Conservation (phyloP, 2,113 vertebrate genomes). For the Pluvialis apricaria region DNA sequence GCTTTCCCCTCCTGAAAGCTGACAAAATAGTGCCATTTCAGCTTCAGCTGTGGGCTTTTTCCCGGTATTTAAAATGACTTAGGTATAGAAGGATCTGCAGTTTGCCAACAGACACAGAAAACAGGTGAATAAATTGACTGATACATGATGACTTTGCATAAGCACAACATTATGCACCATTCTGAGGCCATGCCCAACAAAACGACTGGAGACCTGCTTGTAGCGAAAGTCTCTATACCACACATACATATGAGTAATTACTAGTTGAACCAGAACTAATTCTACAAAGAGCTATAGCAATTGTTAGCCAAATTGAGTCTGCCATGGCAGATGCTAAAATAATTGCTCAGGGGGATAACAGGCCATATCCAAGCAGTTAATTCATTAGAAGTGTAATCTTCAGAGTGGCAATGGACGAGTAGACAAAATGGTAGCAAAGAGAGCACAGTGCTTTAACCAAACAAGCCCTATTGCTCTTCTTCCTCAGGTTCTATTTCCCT, state of each 20-base stretch:
- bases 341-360: slow-evolving; percentile 53
- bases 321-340: slow-evolving; percentile 44
- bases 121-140: not conserved
- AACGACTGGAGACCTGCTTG: not conserved
- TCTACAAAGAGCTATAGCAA: slow-evolving; percentile 22
- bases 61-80: not conserved
- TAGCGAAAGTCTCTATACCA: not conserved
- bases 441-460: not conserved
- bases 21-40: not conserved
- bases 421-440: slow-evolving; percentile 10
- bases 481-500: not conserved
- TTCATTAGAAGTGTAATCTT: slow-evolving; percentile 29
- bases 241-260: slow-evolving; percentile 20
- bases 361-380: slow-evolving; percentile 31
- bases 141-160: not conserved
- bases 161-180: not conserved
- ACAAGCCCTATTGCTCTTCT: not conserved
- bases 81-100: not conserved
- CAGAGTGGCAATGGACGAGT: not conserved
- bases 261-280: slow-evolving; percentile 56
- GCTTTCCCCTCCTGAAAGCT: not conserved
- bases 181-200: not conserved
- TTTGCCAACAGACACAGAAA: not conserved
- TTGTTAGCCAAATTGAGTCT: slow-evolving; percentile 51
- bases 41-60: not conserved